Base-by-base conservation (phyloP, 2,888 invertebrate species). In the Cheilosia pagana region DNA sequence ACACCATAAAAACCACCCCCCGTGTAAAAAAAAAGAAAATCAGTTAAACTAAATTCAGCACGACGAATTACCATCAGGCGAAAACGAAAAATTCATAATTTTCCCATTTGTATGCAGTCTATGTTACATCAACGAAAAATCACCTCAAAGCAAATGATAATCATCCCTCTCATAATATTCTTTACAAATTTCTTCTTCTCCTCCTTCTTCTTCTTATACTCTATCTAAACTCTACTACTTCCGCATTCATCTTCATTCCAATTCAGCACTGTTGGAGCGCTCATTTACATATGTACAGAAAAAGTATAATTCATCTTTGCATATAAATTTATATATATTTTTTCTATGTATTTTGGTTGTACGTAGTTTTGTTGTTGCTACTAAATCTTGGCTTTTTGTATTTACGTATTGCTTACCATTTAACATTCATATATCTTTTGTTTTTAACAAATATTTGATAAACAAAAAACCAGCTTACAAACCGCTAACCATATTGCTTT, bases 401-500 rank as follows among this genome's bases (percentile, higher is more conserved):
- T 55, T 43, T 60, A 6, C 59, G 60, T 59, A 59, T 41, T 67
- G 71, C 72, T 72, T 72, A 43, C 25, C 71, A 65, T 41, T 57
- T 50, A 43, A 16, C 62, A 67, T 83, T 57, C 62, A 72, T 63
- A 52, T 53, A 41, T 31, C 59, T 21, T 50, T 35, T 35, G 10
- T 50, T 62, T 57, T 53, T 65, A 53, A 82, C 25, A 74, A 68
- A 65, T 65, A 41, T 23, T 52, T 70, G 41, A 52, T 14, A 5
- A 60, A 57, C 53, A 72, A 55, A 19, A 39, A 72, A 53, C 14
- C 41, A 19, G 85, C 85, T 85, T 85, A 81, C 55, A 65, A 65
- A 82, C 50, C 75, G 77, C 86, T 86, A 86, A 86, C 78, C 67
- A 83, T 78, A 72, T 68, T 86, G 86, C 83, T 86, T 83, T 79